Evolutionary conservation across 2,797 vertebrate species (phyloP), one percentile per base, ranked within the genome.

Genomic region (Meda fulgida): DNA sequence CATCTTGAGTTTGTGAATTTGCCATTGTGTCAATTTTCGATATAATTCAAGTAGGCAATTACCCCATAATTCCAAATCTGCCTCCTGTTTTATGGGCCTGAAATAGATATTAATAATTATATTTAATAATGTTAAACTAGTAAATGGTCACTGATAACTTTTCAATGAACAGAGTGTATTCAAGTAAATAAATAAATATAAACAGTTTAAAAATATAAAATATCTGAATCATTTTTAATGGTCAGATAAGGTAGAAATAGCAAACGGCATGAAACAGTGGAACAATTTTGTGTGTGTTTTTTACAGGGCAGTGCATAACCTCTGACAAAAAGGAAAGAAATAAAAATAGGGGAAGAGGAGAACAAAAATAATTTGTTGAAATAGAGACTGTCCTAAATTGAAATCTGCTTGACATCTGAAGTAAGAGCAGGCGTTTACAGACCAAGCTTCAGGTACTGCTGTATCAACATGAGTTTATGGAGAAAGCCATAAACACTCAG

Each of bases 21-120:
- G 65, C 29, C 58, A 31, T 81, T 65, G 16, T 51, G 36, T 43
- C 78, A 46, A 51, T 60, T 36, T 63, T 86, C 72, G 85, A 84
- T 77, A 81, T 85, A 87, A 86, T 78, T n/a, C n/a, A 69, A 87
- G 70, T 85, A 11, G 14, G 46, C 46, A 16, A 84, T 82, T 87
- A 69, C 72, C 71, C 78, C 72, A 53, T 58, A 51, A 73, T 75
- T 84, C 63, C 63, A 84, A 66, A 81, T 29, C 53, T 76, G 55
- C 81, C 72, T 78, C 31, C 48, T 69, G 71, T 83, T 85, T 76
- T 71, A 76, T 43, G 60, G 60, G 51, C 73, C 84, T 82, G 85
- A 87, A 85, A 73, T 79, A 66, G 78, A 86, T 83, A 46, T 72
- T 1, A 48, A 48, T 5, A 16, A 48, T 48, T 48, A 48, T 16